These are phyloP conservation scores for Cenopis cana DNA, from an alignment of 2,888 invertebrate genomes.

Conservation along the genomic window DNA sequence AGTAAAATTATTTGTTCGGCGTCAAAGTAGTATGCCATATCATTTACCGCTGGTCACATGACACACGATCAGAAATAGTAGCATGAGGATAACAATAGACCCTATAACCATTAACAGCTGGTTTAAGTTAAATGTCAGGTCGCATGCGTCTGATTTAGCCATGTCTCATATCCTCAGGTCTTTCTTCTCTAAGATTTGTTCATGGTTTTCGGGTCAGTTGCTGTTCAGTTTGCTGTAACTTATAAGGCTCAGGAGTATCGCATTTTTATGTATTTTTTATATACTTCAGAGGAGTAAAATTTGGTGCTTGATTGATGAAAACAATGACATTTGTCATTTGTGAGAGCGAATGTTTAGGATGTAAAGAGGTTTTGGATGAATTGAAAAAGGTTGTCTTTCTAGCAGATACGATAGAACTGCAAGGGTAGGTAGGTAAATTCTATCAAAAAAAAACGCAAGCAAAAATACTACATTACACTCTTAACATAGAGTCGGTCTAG, in stretches of 20 bases:
- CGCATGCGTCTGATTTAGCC: constrained; percentile 52
- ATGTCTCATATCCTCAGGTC: constrained; percentile 41
- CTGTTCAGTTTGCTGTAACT: background rate
- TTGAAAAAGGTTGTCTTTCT: background rate
- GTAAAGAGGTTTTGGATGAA: background rate
- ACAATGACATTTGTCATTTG: constrained; percentile 9
- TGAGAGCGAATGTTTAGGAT: background rate
- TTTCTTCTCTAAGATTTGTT: background rate
- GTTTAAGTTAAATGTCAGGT: constrained; percentile 64
- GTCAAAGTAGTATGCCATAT: constrained; percentile 56
- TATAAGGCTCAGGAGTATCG: background rate
- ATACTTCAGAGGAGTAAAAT: background rate
- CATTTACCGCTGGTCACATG: constrained; percentile 66
- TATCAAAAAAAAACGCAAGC: too few relatives aligned
- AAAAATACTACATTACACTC: too few relatives aligned
- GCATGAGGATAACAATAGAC: constrained; percentile 66
- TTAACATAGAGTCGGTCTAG: too few relatives aligned
- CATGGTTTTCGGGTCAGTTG: background rate
- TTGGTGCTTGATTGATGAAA: constrained; percentile 12
- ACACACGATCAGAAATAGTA: constrained; percentile 70
- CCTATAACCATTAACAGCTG: constrained; percentile 71
- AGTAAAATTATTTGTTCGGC: constrained; percentile 64
- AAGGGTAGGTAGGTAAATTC: too few relatives aligned
- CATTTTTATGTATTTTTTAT: constrained; percentile 10
- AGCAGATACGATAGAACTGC: background rate